A percentile compares a stretch with the other conserved stretches of the same genome.
These are phyloP conservation scores for Aselliscus stoliczkanus DNA, from an alignment of 2,797 vertebrate genomes.

Conservation along the genomic window DNA sequence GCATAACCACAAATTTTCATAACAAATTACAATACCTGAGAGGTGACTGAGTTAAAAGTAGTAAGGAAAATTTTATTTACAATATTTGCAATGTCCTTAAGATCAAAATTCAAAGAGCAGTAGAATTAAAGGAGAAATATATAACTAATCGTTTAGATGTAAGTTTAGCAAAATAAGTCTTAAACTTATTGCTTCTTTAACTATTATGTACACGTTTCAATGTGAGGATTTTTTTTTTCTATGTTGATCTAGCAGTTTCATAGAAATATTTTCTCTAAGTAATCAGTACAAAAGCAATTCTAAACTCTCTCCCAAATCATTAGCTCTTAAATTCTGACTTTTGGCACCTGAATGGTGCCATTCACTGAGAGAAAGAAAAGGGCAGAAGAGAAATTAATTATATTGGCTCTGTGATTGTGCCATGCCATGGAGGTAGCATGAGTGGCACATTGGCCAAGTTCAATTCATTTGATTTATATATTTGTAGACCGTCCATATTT, in stretches of 20 bases:
- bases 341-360: not conserved
- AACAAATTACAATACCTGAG: not conserved
- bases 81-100: not conserved
- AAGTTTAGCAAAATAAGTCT: not conserved
- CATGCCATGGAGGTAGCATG: not conserved
- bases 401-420: not conserved
- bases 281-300: not conserved
- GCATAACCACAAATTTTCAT: not conserved
- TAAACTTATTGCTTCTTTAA: not conserved
- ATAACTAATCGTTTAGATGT: not conserved
- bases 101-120: not conserved
- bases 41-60: conserved; percentile 45
- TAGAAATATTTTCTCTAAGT: not conserved
- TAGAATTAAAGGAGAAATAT: conserved; percentile 19
- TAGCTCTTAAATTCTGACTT: not conserved
- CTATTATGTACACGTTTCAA: not conserved
- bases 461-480: not conserved
- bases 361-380: not conserved
- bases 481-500: not conserved
- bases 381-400: not conserved
- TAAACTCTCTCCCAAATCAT: not conserved
- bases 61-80: not conserved
- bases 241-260: not conserved
- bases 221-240: not conserved
- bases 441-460: not conserved